Evolutionary conservation across 2,797 vertebrate species (phyloP).

Genomic region (Smutsia temminckii): DNA sequence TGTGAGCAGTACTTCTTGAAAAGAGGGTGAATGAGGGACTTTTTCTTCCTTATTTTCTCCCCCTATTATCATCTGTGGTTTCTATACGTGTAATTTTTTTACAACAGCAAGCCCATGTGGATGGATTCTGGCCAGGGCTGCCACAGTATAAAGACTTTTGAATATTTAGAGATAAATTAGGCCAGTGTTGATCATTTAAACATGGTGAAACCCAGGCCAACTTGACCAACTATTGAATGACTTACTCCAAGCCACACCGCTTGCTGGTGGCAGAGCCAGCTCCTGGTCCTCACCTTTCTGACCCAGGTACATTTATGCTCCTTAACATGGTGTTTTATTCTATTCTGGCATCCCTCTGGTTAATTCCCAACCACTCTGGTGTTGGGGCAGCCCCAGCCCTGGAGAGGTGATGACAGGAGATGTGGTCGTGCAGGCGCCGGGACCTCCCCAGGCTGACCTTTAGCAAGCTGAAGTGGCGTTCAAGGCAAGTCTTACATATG

Average conservation of each 20-base stretch:
- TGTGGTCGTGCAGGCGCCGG: neutral
- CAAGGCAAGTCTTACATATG: neutral
- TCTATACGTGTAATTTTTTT: neutral
- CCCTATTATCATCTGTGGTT: neutral
- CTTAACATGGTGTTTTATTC: neutral
- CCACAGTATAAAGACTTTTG: neutral
- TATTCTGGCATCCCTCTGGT: neutral
- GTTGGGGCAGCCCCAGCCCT: neutral
- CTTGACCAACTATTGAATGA: neutral
- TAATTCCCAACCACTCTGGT: neutral
- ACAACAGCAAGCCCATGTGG: neutral
- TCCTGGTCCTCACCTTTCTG: neutral
- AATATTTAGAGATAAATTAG: neutral
- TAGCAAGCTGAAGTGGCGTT: neutral
- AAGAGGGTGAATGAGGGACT: neutral
- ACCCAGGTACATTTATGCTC: neutral
- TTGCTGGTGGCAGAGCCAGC: neutral
- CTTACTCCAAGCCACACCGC: neutral
- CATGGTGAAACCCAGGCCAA: neutral
- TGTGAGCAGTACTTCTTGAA: conserved; percentile 29
- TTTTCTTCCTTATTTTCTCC: neutral
- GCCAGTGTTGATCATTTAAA: neutral
- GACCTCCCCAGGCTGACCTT: neutral
- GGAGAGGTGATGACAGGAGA: neutral
- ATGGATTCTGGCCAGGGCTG: neutral